Evolutionary conservation across 2,888 invertebrate species (phyloP).

Genomic region (Leptinotarsa rubiginosa): DNA sequence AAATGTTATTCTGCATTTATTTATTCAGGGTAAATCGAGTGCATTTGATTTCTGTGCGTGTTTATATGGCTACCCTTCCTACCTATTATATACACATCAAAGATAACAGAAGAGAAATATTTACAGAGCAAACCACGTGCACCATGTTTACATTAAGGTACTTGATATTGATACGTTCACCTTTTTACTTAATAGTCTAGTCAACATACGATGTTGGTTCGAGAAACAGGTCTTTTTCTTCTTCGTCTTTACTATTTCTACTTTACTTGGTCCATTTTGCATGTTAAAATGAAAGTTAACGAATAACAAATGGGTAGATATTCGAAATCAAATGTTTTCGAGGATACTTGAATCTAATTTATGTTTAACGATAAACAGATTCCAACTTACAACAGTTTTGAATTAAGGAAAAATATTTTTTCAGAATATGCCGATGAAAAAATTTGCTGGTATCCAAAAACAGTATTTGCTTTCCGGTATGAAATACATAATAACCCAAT

Average conservation of each 20-base stretch:
- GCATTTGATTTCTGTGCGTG: constrained; percentile 48
- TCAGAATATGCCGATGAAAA: no score
- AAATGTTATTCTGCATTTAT: constrained; percentile 47
- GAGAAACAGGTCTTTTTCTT: constrained; percentile 1
- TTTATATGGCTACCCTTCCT: constrained; percentile 44
- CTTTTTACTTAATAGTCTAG: constrained; percentile 40
- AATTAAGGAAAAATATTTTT: no score
- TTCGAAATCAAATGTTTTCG: no score
- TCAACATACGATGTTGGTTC: constrained; percentile 12
- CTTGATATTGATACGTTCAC: constrained; percentile 57
- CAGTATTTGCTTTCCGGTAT: no score
- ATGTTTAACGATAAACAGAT: no score
- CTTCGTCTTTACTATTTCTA: background rate
- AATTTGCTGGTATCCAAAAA: no score
- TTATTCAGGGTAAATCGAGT: constrained; percentile 49
- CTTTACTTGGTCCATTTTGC: background rate
- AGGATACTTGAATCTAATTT: no score
- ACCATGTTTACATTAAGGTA: constrained; percentile 54
- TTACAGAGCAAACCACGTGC: constrained; percentile 54
- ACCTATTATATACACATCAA: constrained; percentile 43
- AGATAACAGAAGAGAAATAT: constrained; percentile 48
- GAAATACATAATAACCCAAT: no score
- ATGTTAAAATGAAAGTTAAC: background rate
- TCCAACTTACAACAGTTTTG: no score
- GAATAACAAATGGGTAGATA: background rate